A percentile compares a stretch with the other conserved stretches of the same genome.
phyloP scores from a whole-genome alignment of 2,888 invertebrate genomes.

The Phyto melanocephala region DNA sequence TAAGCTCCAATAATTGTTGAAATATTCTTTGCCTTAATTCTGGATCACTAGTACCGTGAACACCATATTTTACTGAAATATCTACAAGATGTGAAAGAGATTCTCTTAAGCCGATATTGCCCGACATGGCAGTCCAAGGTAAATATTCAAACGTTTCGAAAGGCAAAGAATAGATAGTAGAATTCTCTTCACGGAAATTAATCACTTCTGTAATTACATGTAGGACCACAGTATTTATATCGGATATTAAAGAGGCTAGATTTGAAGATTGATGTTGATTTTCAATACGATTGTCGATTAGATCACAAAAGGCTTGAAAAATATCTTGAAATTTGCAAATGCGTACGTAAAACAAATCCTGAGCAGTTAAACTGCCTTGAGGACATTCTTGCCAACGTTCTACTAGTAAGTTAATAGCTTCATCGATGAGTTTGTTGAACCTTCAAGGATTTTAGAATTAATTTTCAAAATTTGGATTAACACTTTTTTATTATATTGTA shows the following conservation, averaged over 20 bases:
- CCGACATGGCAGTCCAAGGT: conserved; percentile 87
- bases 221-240: conserved; percentile 82
- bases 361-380: conserved; percentile 81
- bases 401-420: conserved; percentile 81
- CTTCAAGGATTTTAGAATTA: not conserved
- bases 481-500: too few relatives aligned
- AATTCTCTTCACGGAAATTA: conserved; percentile 82
- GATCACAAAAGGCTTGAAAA: conserved; percentile 82
- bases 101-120: conserved; percentile 80
- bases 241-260: conserved; percentile 80
- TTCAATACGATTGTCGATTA: conserved; percentile 82
- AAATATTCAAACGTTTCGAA: conserved; percentile 81
- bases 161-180: conserved; percentile 80
- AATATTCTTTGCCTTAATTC: conserved; percentile 80
- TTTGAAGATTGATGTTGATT: conserved; percentile 81
- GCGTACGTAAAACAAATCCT: conserved; percentile 88
- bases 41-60: conserved; percentile 77
- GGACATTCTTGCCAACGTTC: conserved; percentile 78
- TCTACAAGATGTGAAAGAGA: conserved; percentile 79
- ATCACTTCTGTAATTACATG: conserved; percentile 84
- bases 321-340: conserved; percentile 84
- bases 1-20: conserved; percentile 85
- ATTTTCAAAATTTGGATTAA: not conserved
- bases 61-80: conserved; percentile 74
- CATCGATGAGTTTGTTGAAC: conserved; percentile 79